phyloP scores from a whole-genome alignment of 35 echinoderm and acorn worm species.

The Acanthaster planci region DNA sequence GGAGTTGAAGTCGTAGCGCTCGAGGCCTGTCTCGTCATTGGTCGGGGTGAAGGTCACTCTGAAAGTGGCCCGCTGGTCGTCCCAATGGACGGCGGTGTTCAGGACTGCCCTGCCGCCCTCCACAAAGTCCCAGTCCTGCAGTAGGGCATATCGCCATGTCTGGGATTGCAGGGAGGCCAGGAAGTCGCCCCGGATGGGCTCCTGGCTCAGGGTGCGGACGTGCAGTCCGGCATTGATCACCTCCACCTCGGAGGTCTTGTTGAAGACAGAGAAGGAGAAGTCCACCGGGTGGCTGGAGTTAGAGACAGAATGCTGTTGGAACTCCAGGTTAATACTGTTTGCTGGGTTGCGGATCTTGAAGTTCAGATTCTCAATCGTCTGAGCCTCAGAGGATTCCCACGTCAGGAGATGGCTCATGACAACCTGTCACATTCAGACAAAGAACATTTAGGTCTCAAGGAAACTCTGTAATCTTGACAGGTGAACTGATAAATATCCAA shows the following conservation, averaged over 20 bases:
- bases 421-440: neutral
- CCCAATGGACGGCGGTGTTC: neutral
- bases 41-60: neutral
- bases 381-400: neutral
- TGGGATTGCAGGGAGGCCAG: neutral
- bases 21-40: neutral
- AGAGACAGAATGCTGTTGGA: neutral
- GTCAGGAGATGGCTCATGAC: constrained; percentile 20
- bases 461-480: no score
- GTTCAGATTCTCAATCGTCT: neutral
- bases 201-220: neutral
- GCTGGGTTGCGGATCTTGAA: constrained; percentile 28
- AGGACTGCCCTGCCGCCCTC: neutral
- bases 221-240: neutral
- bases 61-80: neutral
- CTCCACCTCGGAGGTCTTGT: constrained; percentile 11
- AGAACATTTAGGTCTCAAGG: no score
- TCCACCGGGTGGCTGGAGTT: constrained; percentile 15
- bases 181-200: neutral
- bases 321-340: neutral
- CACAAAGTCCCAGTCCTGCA: neutral
- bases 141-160: neutral
- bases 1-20: neutral
- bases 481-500: no score
- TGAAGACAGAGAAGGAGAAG: neutral